These are phyloP conservation scores for Iselma pallidipennis DNA, from an alignment of 2,888 invertebrate genomes.

Conservation along the genomic window DNA sequence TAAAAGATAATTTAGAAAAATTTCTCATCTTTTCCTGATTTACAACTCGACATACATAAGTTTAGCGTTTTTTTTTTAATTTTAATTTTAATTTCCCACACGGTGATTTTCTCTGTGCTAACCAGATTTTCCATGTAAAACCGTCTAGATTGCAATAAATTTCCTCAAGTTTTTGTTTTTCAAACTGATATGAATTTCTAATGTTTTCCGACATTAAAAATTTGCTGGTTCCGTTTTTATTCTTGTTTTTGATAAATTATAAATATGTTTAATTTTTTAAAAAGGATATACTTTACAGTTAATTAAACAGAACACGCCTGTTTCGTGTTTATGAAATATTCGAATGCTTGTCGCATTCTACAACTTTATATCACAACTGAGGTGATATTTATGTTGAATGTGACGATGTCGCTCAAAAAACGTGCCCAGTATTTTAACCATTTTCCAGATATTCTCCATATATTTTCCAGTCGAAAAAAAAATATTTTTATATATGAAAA, in stretches of 20 bases:
- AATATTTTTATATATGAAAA: not conserved
- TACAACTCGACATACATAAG: not conserved
- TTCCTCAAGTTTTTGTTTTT: not conserved
- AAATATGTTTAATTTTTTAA: not conserved
- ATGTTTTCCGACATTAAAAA: not conserved
- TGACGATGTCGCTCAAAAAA: constrained; percentile 31
- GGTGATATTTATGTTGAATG: constrained; percentile 33
- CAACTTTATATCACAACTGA: constrained; percentile 33
- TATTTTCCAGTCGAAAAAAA: constrained; percentile 7
- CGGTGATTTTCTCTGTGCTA: not conserved
- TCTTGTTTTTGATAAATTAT: not conserved
- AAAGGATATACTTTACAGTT: not conserved
- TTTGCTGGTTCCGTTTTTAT: too few relatives aligned
- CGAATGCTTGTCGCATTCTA: constrained; percentile 30
- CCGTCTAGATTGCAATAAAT: not conserved
- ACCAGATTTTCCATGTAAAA: not conserved
- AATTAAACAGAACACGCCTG: not conserved
- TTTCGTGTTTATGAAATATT: constrained; percentile 35
- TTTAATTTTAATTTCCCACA: too few relatives aligned
- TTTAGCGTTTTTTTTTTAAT: not conserved
- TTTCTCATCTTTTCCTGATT: not conserved
- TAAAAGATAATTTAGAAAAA: not conserved
- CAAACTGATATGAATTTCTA: not conserved
- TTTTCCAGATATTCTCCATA: constrained; percentile 10
- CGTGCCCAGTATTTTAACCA: constrained; percentile 28